Conservation (phyloP, 2,113 vertebrate genomes). For the Uropsilus gracilis region DNA sequence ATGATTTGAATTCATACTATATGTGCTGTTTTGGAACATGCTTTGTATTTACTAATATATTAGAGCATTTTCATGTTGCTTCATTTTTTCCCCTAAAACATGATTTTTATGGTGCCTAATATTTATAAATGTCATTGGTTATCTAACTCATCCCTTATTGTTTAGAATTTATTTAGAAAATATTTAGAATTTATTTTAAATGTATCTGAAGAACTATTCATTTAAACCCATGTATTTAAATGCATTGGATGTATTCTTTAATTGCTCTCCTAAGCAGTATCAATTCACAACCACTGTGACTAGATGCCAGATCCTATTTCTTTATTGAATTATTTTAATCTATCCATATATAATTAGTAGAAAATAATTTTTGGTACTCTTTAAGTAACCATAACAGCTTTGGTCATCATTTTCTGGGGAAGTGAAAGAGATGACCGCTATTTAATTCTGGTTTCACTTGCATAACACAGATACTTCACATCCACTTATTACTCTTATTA, state of each 20-base stretch:
- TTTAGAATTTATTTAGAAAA: background rate
- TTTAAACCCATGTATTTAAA: too few relatives aligned
- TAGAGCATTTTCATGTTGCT: background rate
- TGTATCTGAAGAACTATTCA: background rate
- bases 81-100: conserved; percentile 10
- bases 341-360: background rate
- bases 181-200: conserved; percentile 48
- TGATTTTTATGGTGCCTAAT: background rate
- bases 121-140: background rate
- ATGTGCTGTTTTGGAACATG: background rate
- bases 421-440: background rate
- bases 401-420: background rate
- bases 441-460: background rate
- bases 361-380: background rate
- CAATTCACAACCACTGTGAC: background rate
- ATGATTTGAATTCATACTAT: background rate
- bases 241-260: background rate
- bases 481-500: background rate
- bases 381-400: background rate
- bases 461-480: background rate
- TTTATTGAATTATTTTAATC: conserved; percentile 5
- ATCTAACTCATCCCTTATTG: background rate
- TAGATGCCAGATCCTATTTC: background rate
- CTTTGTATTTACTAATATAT: background rate
- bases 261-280: background rate